phyloP scores from a whole-genome alignment of 2,797 vertebrate genomes.

The Malacoctenus gilli region DNA sequence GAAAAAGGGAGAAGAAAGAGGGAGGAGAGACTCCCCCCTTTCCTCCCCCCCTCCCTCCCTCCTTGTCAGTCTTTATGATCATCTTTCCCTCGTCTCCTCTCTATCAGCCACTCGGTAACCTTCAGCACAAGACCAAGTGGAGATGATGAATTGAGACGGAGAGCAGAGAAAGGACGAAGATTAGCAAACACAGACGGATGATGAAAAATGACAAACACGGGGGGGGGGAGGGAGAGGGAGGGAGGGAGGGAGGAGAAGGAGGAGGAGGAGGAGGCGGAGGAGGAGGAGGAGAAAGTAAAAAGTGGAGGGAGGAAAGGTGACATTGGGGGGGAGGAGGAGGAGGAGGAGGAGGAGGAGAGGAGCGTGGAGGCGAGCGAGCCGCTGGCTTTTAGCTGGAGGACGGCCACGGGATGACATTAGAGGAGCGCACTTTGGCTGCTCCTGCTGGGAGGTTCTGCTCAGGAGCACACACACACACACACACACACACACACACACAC shows the following conservation, averaged over 20 bases:
- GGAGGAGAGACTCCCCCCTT: slow-evolving; percentile 46
- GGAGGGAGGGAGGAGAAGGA: slow-evolving; percentile 1
- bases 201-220: slow-evolving; percentile 84
- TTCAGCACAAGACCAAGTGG: slow-evolving; percentile 76
- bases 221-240: slow-evolving; percentile 33
- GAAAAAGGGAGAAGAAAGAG: slow-evolving; percentile 16
- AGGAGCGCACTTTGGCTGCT: slow-evolving; percentile 74
- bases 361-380: slow-evolving; percentile 56
- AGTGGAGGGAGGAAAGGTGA: slow-evolving; percentile 71
- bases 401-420: slow-evolving; percentile 73
- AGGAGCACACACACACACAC: slow-evolving; percentile 24
- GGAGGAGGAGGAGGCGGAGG: slow-evolving; percentile 20
- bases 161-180: slow-evolving; percentile 80
- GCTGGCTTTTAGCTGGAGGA: slow-evolving; percentile 76
- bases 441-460: slow-evolving; percentile 70
- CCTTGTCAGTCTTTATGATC: slow-evolving; percentile 77
- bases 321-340: slow-evolving; percentile 59
- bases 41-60: slow-evolving; percentile 44
- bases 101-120: slow-evolving; percentile 76
- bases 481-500: slow-evolving; percentile 27
- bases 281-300: slow-evolving; percentile 60
- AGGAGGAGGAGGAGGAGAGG: slow-evolving; percentile 56
- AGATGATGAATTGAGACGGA: slow-evolving; percentile 82
- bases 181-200: slow-evolving; percentile 80
- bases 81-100: slow-evolving; percentile 66